Evolutionary conservation across 1,140 invertebrate genomes (phyloP).

Genomic region (Drosophila seguyi): DNA sequence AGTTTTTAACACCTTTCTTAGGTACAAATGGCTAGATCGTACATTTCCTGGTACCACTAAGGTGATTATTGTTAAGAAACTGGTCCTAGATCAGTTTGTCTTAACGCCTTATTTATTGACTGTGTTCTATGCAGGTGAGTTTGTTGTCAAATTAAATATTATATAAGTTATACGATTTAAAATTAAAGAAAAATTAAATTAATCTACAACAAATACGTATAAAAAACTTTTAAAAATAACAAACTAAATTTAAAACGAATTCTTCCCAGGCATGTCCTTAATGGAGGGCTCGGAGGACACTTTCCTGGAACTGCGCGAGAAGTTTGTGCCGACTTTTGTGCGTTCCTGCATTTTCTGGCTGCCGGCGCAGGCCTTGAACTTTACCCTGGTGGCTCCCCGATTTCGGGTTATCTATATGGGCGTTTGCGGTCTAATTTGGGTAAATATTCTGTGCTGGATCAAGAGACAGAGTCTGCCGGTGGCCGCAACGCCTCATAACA

Average conservation of each 20-base stretch:
- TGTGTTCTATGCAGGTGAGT: slow-evolving; percentile 90
- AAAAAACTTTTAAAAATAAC: background rate
- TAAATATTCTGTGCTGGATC: slow-evolving; percentile 91
- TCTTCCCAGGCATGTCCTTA: slow-evolving; percentile 88
- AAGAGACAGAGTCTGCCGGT: slow-evolving; percentile 86
- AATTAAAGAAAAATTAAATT: background rate
- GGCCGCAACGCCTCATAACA: slow-evolving; percentile 4
- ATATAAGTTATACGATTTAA: background rate
- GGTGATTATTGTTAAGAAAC: slow-evolving; percentile 89
- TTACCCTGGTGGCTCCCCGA: slow-evolving; percentile 88
- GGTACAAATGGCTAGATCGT: slow-evolving; percentile 92
- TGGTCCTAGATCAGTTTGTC: slow-evolving; percentile 91
- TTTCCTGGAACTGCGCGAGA: slow-evolving; percentile 89
- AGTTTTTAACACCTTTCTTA: slow-evolving; percentile 67
- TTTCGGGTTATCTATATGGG: slow-evolving; percentile 91
- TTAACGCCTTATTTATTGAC: slow-evolving; percentile 90
- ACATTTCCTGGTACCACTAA: slow-evolving; percentile 88
- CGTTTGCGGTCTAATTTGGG: slow-evolving; percentile 90
- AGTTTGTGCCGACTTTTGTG: slow-evolving; percentile 90
- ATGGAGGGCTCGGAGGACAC: slow-evolving; percentile 89
- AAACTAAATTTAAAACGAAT: slow-evolving; percentile 6
- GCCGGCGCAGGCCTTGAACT: slow-evolving; percentile 91
- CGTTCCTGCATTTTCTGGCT: slow-evolving; percentile 92
- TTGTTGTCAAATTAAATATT: background rate
- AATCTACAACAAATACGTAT: too few species aligned